Evolutionary conservation across 2,113 vertebrate genomes (phyloP).

Genomic region (Nerophis ophidion): DNA sequence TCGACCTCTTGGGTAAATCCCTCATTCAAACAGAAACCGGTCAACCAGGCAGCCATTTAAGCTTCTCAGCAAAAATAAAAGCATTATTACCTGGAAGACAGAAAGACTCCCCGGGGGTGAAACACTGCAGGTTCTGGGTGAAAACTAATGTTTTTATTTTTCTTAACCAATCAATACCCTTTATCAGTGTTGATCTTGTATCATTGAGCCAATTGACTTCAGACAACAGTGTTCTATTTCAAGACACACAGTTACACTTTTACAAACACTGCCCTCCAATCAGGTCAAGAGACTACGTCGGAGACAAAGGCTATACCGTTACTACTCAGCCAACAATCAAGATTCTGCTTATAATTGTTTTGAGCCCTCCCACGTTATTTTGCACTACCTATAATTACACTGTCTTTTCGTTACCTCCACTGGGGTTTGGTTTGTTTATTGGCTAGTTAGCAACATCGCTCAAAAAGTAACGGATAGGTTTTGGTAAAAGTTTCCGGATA

Average conservation of each 20-base stretch:
- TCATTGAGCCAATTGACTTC: constrained; percentile 6
- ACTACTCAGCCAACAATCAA: background rate
- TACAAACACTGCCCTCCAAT: background rate
- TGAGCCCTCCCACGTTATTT: no score
- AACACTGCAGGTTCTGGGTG: background rate
- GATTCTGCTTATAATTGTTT: background rate
- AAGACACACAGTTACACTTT: background rate
- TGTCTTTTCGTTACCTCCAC: no score
- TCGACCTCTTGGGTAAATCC: constrained; percentile 12
- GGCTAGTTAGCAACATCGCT: no score
- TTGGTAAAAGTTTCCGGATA: no score
- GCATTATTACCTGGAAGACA: constrained; percentile 20
- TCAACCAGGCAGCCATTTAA: constrained; percentile 16
- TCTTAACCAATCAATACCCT: constrained; percentile 14
- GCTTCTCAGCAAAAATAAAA: constrained; percentile 19
- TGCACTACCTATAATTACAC: no score
- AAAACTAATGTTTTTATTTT: constrained; percentile 8
- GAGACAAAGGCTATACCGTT: background rate
- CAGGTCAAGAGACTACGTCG: background rate
- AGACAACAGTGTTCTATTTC: background rate
- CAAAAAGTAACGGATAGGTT: no score
- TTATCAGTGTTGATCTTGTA: constrained; percentile 1
- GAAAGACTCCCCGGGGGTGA: constrained; percentile 6
- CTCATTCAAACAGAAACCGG: constrained; percentile 21
- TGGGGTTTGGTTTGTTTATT: no score